Conservation (phyloP, 2,888 invertebrate genomes). For the Chorisops tibialis region DNA sequence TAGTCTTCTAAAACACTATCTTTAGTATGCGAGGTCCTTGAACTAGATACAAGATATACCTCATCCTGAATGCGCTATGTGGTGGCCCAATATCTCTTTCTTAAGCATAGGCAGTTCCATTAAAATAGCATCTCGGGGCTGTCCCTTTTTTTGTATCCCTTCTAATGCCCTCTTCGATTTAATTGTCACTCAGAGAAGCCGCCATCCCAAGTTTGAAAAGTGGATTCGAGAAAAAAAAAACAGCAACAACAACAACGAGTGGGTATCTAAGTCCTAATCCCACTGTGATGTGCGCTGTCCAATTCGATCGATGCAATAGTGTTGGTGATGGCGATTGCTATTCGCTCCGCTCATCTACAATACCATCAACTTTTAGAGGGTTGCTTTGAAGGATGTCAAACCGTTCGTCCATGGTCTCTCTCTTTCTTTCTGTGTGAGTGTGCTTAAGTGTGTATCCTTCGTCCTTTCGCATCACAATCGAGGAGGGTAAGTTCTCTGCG, state of each 20-base stretch:
- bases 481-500: neutral
- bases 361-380: neutral
- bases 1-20: conserved; percentile 5
- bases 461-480: conserved; percentile 3
- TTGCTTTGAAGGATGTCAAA: conserved; percentile 17
- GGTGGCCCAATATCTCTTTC: neutral
- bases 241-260: neutral
- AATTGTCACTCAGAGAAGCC: conserved; percentile 33
- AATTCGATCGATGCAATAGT: conserved; percentile 18
- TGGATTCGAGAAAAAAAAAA: neutral
- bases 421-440: too few relatives aligned
- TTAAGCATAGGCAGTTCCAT: neutral
- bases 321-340: neutral
- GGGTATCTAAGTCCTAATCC: conserved; percentile 19
- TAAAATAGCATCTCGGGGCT: conserved; percentile 1
- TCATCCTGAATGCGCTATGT: conserved; percentile 2
- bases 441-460: neutral
- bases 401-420: neutral
- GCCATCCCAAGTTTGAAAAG: conserved; percentile 11
- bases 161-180: conserved; percentile 32
- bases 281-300: conserved; percentile 19
- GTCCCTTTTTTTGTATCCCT: conserved; percentile 11
- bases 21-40: conserved; percentile 17
- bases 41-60: conserved; percentile 12
- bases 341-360: neutral